Base-by-base conservation (phyloP, 2,113 vertebrate species). In the Tonatia bakeri region DNA sequence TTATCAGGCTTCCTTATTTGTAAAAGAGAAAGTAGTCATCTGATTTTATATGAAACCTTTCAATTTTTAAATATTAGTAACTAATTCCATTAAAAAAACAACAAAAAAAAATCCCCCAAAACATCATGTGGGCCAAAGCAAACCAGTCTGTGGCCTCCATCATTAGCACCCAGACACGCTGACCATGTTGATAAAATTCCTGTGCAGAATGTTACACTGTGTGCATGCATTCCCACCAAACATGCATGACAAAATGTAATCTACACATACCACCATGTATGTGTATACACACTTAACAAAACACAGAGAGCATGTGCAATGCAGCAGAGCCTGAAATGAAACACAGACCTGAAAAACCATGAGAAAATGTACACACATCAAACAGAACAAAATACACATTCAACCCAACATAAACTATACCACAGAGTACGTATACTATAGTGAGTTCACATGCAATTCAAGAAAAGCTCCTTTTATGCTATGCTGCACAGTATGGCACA, bases 341-440 rank as follows among this genome's bases (percentile, higher is more conserved):
- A 19, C 40, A 26, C 16, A 43, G 65, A 22, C 4, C 0, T 0
- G 31, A 50, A 79, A 50, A 28, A 38, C 15, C 59, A 19, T 0
- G 7, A 82, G 77, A 65, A 70, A 50, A 65, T 15, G 16, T 13
- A 69, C 10, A 28, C 28, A 15, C 17, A 6, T 36, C 45, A 17
- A 22, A 36, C 24, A 80, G 76, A 43, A 84, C 36, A 45, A 19
- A 82, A 36, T 7, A 17, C 14, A 14, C 20, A 11, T 83, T 67
- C 15, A 31, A 3, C 10, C 20, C 8, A 24, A 7, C 33, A 47
- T 31, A 38, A 56, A 81, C 43, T 20, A 22, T 43, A 86, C 59
- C 79, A 11, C 17, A 12, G 13, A 11, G 14, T 20, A 28, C 1
- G 5, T 12, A 1, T 0, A 6, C 38, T 14, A 0, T 1, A 5